Percentiles rank a stretch among this genome's conserved stretches.
Conservation (phyloP, 1,140 invertebrate genomes). For the Tetramorium alpestre region DNA sequence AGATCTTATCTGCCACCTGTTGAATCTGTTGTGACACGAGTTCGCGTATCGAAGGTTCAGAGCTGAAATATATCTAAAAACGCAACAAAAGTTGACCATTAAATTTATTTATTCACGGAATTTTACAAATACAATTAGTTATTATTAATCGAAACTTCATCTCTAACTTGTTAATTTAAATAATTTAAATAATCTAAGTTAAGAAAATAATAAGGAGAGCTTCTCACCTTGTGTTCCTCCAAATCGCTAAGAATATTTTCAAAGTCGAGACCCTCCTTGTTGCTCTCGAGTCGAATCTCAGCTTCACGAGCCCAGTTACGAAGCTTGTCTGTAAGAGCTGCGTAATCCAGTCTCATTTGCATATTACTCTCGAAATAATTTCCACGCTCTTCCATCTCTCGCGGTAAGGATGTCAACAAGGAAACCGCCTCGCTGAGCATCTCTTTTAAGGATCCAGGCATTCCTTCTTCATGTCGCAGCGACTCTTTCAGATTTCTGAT, state of each 20-base stretch:
- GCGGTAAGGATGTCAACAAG: conserved; percentile 91
- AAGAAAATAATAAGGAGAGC: neutral
- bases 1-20: conserved; percentile 94
- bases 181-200: neutral
- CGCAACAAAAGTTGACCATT: neutral
- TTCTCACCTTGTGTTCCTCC: conserved; percentile 92
- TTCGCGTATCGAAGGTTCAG: conserved; percentile 91
- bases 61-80: conserved; percentile 90
- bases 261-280: conserved; percentile 94
- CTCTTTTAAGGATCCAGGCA: conserved; percentile 92
- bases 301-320: conserved; percentile 95
- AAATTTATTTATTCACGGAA: neutral
- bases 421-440: conserved; percentile 93
- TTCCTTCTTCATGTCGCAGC: conserved; percentile 90
- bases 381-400: conserved; percentile 91
- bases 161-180: neutral
- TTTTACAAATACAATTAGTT: neutral
- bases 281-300: conserved; percentile 90
- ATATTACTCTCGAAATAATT: conserved; percentile 93
- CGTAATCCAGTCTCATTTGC: conserved; percentile 91
- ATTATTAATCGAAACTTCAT: neutral
- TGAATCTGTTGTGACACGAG: conserved; percentile 93
- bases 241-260: conserved; percentile 93
- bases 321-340: conserved; percentile 91
- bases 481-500: conserved; percentile 89